Conservation (phyloP, 2,797 vertebrate genomes). For the Podargus strigoides region DNA sequence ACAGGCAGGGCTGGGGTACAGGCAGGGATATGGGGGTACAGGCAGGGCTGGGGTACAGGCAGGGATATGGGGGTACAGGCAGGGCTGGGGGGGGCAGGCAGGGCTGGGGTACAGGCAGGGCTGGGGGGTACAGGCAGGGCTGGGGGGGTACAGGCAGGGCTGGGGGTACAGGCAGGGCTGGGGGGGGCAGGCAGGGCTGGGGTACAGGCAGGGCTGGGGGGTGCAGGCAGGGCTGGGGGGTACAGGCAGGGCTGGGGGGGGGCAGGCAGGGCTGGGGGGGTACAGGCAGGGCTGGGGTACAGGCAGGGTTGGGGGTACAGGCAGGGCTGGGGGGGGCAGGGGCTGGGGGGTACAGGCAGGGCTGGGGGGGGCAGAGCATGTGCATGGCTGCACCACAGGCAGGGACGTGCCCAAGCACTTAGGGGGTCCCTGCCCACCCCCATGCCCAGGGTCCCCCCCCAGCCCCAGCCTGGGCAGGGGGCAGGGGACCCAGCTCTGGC, state of each 20-base stretch:
- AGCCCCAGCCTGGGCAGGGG: neutral
- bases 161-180: too few species aligned
- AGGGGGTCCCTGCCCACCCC: neutral
- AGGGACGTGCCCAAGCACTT: neutral
- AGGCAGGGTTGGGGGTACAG: too few species aligned
- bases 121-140: too few species aligned
- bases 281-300: too few species aligned
- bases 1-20: neutral
- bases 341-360: too few species aligned
- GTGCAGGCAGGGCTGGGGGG: too few species aligned
- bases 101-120: neutral
- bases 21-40: neutral
- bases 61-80: neutral
- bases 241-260: neutral
- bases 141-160: too few species aligned
- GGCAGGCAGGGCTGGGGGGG: neutral
- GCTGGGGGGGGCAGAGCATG: too few species aligned
- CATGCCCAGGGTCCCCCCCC: neutral
- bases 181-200: neutral
- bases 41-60: neutral
- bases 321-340: too few species aligned
- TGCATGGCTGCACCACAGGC: fast-evolving
- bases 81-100: too few species aligned
- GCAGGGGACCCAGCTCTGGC: neutral
- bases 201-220: too few species aligned